Conservation (phyloP, 2,797 vertebrate species). For the Characodon lateralis region DNA sequence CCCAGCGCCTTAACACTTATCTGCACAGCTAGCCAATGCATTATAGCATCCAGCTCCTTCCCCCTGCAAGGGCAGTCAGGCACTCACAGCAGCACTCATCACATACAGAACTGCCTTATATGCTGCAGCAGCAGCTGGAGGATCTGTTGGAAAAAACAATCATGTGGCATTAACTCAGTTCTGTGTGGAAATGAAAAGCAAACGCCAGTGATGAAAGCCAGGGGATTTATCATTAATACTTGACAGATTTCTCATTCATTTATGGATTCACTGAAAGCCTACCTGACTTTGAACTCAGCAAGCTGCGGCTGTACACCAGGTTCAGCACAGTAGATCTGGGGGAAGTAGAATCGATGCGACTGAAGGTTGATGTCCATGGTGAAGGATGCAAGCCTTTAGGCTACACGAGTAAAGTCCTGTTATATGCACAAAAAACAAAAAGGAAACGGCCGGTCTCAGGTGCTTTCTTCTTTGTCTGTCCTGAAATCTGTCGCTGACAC, state of each 20-base stretch:
- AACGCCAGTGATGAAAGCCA: background rate
- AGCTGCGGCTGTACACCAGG: conserved; percentile 71
- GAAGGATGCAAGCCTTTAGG: conserved; percentile 39
- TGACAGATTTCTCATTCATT: conserved; percentile 1
- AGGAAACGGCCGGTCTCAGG: conserved; percentile 3
- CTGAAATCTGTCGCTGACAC: conserved; percentile 24
- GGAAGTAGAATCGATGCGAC: conserved; percentile 82
- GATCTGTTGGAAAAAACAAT: conserved; percentile 21
- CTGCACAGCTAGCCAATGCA: conserved; percentile 66
- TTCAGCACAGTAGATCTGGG: conserved; percentile 81
- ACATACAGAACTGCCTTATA: conserved; percentile 49
- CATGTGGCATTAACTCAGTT: conserved; percentile 11
- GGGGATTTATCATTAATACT: background rate
- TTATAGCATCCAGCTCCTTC: conserved; percentile 73
- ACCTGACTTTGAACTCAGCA: conserved; percentile 83
- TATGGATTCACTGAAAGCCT: conserved; percentile 40
- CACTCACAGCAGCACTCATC: conserved; percentile 53
- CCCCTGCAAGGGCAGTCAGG: conserved; percentile 68
- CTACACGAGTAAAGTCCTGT: conserved; percentile 39
- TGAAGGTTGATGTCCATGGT: conserved; percentile 83
- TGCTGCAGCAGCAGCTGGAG: conserved; percentile 56
- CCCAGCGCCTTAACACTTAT: conserved; percentile 55
- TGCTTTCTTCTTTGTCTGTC: conserved; percentile 42
- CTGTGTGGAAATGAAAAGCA: conserved; percentile 11
- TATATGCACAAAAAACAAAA: background rate